phyloP scores from a whole-genome alignment of 92 coral and sea anemone genomes.

The Phenganax subtilis region DNA sequence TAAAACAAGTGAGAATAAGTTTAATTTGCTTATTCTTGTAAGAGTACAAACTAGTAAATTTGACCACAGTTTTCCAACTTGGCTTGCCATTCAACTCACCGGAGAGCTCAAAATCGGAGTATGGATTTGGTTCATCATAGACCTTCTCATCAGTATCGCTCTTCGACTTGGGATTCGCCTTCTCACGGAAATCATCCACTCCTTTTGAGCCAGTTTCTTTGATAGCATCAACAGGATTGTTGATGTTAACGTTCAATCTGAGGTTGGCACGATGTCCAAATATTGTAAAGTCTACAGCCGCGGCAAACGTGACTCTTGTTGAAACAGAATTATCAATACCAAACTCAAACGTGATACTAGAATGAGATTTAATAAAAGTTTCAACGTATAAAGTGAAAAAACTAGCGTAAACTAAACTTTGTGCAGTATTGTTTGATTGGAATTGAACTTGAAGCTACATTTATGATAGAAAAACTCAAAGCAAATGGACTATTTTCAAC shows the following conservation, averaged over 20 bases:
- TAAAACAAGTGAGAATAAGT: too few relatives aligned
- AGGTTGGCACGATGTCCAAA: constrained; percentile 85
- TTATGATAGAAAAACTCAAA: too few relatives aligned
- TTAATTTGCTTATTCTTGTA: too few relatives aligned
- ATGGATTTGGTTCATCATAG: constrained; percentile 91
- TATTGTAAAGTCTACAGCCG: constrained; percentile 87
- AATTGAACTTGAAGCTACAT: too few relatives aligned
- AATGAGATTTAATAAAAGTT: background rate
- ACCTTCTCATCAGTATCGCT: constrained; percentile 72
- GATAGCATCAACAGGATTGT: constrained; percentile 63
- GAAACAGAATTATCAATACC: constrained; percentile 59
- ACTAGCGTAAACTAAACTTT: background rate
- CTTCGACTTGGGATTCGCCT: constrained; percentile 71
- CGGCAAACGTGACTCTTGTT: constrained; percentile 64
- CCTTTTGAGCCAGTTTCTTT: constrained; percentile 58
- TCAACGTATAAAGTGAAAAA: too few relatives aligned
- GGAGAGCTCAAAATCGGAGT: constrained; percentile 79
- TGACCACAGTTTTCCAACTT: too few relatives aligned
- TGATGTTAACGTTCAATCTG: constrained; percentile 57
- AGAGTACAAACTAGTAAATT: too few relatives aligned
- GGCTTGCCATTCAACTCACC: constrained; percentile 47
- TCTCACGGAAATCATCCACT: constrained; percentile 69
- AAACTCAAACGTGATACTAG: constrained; percentile 84
- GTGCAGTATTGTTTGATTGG: background rate
- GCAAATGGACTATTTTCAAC: too few relatives aligned